Evolutionary conservation across 2,888 invertebrate genomes (phyloP), one percentile per base, ranked within the genome.

Genomic region (Napeogenes inachia): DNA sequence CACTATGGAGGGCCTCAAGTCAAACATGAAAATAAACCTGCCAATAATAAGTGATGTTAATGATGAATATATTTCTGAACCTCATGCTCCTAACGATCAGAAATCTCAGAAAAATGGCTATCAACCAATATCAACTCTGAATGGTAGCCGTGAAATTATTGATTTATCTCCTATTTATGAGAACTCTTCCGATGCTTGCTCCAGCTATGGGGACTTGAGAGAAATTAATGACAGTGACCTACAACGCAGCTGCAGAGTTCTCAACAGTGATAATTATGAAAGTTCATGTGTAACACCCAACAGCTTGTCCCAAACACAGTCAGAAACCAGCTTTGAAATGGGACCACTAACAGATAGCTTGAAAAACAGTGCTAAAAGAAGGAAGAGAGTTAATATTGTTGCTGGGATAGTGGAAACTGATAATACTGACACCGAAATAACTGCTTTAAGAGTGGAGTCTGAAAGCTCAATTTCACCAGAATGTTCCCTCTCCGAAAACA

Each of bases 321-420:
- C 91, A 0, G 91, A 91, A 70, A 89, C 84, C 68, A 91, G 90
- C 67, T 84, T 91, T 68, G 91, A 91, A 75, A 87, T 89, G 86
- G 89, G 87, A 2, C 76, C 77, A 12, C 73, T 88, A 13, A 85
- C 87, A 45, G 91, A 91, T 60, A 89, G 89, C 68, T 78, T 89
- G 2, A 89, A 89, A 68, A 87, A 85, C 63, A 89, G 87, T 76
- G 81, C 84, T 55, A 90, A 87, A 72, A 88, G 86, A 71, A 93
- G 93, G 82, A 93, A 93, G 73, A 86, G 92, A 67, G 93, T 93
- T 0, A 93, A 93, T 69, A 93, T 93, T 75, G 89, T 91, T n/a
- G 87, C 92, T 13, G 92, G 92, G 56, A 80, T 85, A 13, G 72
- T 79, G 35, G 89, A 87, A 65, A 75, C 76, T 55, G 91, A 91